phyloP scores from a whole-genome alignment of 2,113 vertebrate species.

The Merops nubicus region DNA sequence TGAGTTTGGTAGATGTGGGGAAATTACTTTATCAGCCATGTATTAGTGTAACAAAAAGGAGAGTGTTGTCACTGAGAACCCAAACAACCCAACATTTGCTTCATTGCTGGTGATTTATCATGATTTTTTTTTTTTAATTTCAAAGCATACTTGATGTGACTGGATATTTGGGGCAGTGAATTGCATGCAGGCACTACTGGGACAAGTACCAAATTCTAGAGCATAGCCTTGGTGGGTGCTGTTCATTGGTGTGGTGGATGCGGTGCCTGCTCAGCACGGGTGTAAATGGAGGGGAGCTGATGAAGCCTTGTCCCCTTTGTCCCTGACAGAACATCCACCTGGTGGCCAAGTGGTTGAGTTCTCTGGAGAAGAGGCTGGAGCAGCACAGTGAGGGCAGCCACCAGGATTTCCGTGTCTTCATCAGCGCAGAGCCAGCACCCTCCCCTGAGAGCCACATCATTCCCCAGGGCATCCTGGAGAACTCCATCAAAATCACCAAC shows the following conservation, averaged over 20 bases:
- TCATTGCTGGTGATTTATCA: neutral
- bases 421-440: slow-evolving; percentile 90
- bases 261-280: neutral
- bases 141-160: neutral
- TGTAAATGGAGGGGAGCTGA: neutral
- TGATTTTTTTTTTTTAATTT: neutral
- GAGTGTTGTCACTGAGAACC: neutral
- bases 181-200: neutral
- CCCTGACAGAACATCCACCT: slow-evolving; percentile 91
- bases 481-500: slow-evolving; percentile 93
- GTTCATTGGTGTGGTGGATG: neutral
- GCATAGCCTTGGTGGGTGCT: too few species aligned
- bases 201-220: neutral
- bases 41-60: neutral
- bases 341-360: slow-evolving; percentile 90
- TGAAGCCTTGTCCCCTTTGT: neutral
- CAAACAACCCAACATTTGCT: neutral
- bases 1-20: neutral
- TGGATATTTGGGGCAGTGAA: neutral
- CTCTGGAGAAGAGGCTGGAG: slow-evolving; percentile 91
- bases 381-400: slow-evolving; percentile 83
- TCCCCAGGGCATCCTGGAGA: slow-evolving; percentile 94
- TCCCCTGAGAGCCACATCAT: slow-evolving; percentile 85
- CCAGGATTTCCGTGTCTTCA: slow-evolving; percentile 84
- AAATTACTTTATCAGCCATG: neutral